These are phyloP conservation scores for Marcusenius ussheri DNA, from an alignment of 2,113 vertebrate species.

Conservation along the genomic window DNA sequence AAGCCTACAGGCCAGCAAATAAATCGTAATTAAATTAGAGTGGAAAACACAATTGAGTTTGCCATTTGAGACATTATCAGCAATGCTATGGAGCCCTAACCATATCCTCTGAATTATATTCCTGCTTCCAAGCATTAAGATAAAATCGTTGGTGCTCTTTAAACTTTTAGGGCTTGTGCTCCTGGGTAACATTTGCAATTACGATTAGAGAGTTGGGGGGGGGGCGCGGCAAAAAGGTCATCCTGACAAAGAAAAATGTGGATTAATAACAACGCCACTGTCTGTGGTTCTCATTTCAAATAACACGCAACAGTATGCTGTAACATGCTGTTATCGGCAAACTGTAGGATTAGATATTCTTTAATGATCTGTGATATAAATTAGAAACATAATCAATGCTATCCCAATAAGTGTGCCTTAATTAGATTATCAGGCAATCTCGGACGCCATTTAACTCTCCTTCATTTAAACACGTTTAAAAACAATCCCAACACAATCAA, in stretches of 20 bases:
- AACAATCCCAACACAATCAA: not conserved
- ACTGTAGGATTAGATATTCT: not conserved
- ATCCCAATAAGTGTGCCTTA: not conserved
- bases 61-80: not conserved
- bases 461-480: not conserved
- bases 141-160: not conserved
- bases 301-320: not conserved
- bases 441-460: not conserved
- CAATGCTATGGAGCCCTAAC: not conserved
- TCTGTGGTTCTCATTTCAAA: conserved; percentile 1
- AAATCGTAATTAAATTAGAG: not conserved
- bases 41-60: conserved; percentile 4
- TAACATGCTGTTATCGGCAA: not conserved
- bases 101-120: not conserved
- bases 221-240: not conserved
- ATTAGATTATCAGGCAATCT: not conserved
- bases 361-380: not conserved
- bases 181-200: not conserved
- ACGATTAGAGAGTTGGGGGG: not conserved
- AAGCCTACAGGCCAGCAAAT: not conserved
- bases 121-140: not conserved
- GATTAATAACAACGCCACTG: not conserved
- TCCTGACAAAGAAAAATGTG: not conserved
- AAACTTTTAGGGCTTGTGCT: not conserved
- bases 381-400: not conserved